Percentiles rank a stretch among this genome's conserved stretches.
Evolutionary conservation across 2,113 vertebrate species (phyloP).

Genomic region (Numenius arquata): DNA sequence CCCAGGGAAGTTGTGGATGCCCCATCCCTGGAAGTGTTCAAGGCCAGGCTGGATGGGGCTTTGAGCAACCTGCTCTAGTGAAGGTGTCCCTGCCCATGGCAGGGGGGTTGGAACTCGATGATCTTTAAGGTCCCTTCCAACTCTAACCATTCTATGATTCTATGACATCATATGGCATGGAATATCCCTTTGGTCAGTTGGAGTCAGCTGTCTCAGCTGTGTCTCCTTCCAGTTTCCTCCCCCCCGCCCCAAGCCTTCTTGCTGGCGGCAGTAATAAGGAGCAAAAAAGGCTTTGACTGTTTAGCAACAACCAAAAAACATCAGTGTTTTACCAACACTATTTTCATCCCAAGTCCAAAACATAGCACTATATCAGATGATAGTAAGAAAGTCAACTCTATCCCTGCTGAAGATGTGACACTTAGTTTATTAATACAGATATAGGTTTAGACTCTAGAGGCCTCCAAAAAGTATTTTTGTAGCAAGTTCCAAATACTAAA

Average conservation of each 20-base stretch:
- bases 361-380: not conserved
- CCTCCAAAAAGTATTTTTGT: not conserved
- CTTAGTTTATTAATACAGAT: not conserved
- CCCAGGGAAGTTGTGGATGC: too few species aligned
- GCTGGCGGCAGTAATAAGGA: not conserved
- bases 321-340: not conserved
- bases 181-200: not conserved
- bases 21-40: too few species aligned
- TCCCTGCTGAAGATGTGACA: not conserved
- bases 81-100: too few species aligned
- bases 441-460: not conserved
- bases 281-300: not conserved
- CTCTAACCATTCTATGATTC: too few species aligned
- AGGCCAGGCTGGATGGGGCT: too few species aligned
- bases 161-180: not conserved
- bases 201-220: not conserved
- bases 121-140: too few species aligned
- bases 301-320: not conserved
- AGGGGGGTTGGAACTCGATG: too few species aligned
- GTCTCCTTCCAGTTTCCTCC: not conserved
- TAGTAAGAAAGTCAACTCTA: not conserved
- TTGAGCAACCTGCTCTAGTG: too few species aligned
- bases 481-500: not conserved
- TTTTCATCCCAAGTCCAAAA: not conserved
- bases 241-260: not conserved